These are phyloP conservation scores for Lanistes nyassanus DNA, from an alignment of 1,140 invertebrate species.

Conservation along the genomic window DNA sequence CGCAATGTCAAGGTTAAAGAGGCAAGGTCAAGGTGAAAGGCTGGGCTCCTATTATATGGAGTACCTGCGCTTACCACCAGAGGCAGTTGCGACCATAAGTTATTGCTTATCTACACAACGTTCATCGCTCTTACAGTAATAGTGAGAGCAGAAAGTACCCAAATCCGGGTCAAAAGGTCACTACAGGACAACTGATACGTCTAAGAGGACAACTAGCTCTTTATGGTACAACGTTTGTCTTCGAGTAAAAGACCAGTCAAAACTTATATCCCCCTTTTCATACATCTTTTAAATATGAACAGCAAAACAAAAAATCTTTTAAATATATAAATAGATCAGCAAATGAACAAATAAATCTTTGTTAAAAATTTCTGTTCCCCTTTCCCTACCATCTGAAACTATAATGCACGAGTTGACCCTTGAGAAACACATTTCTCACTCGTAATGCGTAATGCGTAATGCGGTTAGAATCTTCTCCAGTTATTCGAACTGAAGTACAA, in stretches of 20 bases:
- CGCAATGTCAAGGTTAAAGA: background rate
- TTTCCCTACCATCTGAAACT: too few species aligned
- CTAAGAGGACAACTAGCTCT: background rate
- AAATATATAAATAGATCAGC: background rate
- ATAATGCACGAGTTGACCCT: too few species aligned
- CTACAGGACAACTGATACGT: background rate
- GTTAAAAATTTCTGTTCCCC: too few species aligned
- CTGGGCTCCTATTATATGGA: too few species aligned
- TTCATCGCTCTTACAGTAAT: background rate
- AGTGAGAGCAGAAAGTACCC: background rate
- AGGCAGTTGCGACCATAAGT: background rate
- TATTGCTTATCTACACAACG: conserved; percentile 4
- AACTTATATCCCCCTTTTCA: background rate
- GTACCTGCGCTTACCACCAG: background rate
- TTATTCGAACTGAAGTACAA: too few species aligned
- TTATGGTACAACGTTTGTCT: background rate
- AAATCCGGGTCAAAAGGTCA: too few species aligned
- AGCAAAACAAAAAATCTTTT: background rate
- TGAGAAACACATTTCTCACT: too few species aligned
- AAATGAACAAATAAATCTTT: background rate
- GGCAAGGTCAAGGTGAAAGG: background rate
- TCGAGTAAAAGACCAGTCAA: background rate
- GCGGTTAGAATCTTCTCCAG: too few species aligned
- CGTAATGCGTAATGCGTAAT: too few species aligned
- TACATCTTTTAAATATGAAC: background rate